Evolutionary conservation across 2,888 invertebrate species (phyloP), one percentile per base, ranked within the genome.

Genomic region (Parnassius mnemosyne): DNA sequence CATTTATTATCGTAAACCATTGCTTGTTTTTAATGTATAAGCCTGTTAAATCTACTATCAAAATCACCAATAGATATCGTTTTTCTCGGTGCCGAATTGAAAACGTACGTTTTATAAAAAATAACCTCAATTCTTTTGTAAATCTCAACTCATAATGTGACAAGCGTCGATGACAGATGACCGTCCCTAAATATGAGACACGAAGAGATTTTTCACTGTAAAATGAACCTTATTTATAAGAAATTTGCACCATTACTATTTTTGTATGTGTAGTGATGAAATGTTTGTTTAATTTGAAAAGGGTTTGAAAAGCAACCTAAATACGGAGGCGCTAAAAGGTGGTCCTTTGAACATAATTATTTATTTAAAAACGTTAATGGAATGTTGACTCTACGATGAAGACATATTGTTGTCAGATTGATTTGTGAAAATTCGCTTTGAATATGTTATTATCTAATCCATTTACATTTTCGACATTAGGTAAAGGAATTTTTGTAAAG

Each of bases 241-340:
- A 44, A 43, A 62, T 54, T 54, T 51, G 58, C 61, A 57, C 57
- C 53, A 47, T 43, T 20, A 49, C 20, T 63, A 44, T 12, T 13
- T 12, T 13, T 12, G 20, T 42, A 43, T 12, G 20, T 46, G 34
- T 41, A 42, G 58, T 51, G 55, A 58, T 46, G 63, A 60, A 63
- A 10, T 60, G 64, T 42, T 70, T 76, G 57, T 72, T 71, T 54
- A 44, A 63, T 46, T 61, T 68, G 71, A 79, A 80, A 82, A 77
- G 80, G 79, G 75, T 78, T 78, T 71, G 67, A 77, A 71, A 75
- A 67, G 72, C 66, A 65, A 68, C 64, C 74, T 75, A 80, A 84
- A 85, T 81, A 81, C 86, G 67, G 87, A 87, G 88, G 87, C 85
- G 87, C 84, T 87, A 88, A 87, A 86, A 88, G 83, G 84, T 81